Percentiles rank a stretch among this genome's conserved stretches.
Conservation (phyloP, 2,888 invertebrate species). For the Nasonia oneida region DNA sequence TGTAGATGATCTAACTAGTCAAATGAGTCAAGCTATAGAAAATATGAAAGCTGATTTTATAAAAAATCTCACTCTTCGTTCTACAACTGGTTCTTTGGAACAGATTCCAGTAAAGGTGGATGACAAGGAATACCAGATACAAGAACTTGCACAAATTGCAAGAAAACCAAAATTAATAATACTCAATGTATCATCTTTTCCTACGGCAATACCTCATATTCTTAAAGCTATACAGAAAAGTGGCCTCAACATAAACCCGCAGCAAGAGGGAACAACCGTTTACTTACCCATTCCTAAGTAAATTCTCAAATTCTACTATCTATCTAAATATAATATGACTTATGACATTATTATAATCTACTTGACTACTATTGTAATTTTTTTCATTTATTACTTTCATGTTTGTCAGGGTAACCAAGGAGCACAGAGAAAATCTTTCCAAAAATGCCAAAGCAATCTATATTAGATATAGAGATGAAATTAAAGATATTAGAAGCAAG, state of each 20-base stretch:
- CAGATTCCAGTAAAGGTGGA: constrained; percentile 87
- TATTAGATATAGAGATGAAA: constrained; percentile 87
- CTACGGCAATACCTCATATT: constrained; percentile 91
- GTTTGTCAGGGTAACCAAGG: constrained; percentile 88
- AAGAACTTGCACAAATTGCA: constrained; percentile 93
- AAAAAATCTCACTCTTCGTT: constrained; percentile 89
- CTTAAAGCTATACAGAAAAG: constrained; percentile 88
- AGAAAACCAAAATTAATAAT: constrained; percentile 93
- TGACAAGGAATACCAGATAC: constrained; percentile 89
- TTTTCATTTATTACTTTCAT: constrained; percentile 35
- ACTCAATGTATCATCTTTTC: constrained; percentile 90
- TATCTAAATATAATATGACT: constrained; percentile 1
- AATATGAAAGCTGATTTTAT: constrained; percentile 89
- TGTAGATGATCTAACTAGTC: constrained; percentile 84
- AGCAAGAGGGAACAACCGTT: constrained; percentile 95
- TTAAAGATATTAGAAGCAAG: constrained; percentile 89
- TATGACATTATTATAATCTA: neutral
- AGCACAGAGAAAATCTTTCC: constrained; percentile 92
- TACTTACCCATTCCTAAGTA: constrained; percentile 94
- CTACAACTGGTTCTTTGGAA: constrained; percentile 91
- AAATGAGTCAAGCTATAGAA: constrained; percentile 85
- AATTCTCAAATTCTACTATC: constrained; percentile 68
- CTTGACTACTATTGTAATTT: neutral
- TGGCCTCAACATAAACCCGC: constrained; percentile 95
- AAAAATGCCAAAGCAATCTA: constrained; percentile 93